Evolutionary conservation across 2,797 vertebrate species (phyloP).

Genomic region (Cryptoprocta ferox): DNA sequence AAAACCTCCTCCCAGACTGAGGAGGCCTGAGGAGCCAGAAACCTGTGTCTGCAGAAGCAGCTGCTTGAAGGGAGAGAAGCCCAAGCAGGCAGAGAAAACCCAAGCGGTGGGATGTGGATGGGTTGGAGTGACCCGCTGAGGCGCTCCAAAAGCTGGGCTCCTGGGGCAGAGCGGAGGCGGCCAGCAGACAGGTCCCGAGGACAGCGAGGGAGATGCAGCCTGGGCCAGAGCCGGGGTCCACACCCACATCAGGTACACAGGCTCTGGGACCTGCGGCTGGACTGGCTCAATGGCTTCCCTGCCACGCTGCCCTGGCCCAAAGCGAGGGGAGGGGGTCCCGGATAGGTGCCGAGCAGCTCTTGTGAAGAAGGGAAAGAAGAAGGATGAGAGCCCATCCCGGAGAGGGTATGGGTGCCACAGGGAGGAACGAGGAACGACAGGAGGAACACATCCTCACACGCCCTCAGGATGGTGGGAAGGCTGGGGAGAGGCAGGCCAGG

Average conservation of each 20-base stretch:
- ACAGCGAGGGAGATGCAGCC: too few species aligned
- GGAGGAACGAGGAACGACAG: not conserved
- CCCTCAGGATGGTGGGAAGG: not conserved
- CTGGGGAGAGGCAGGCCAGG: not conserved
- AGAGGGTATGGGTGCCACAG: too few species aligned
- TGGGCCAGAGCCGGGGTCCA: not conserved
- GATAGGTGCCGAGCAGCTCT: not conserved
- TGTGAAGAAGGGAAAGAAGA: not conserved
- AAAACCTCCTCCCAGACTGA: not conserved
- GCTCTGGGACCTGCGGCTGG: not conserved
- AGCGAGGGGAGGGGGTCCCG: not conserved
- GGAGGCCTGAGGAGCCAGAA: not conserved
- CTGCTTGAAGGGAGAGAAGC: not conserved
- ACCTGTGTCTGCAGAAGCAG: not conserved
- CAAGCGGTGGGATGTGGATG: not conserved
- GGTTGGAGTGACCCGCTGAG: not conserved
- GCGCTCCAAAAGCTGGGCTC: not conserved
- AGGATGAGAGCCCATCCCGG: not conserved
- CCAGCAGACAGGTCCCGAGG: not conserved
- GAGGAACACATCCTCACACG: not conserved
- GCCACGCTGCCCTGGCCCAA: too few species aligned
- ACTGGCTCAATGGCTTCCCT: not conserved
- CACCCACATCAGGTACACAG: accelerated
- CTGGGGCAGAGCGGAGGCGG: not conserved
- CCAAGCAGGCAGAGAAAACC: not conserved